These are phyloP conservation scores for Phallusia fumigata DNA, from an alignment of 23 tunicate genomes.

Conservation along the genomic window DNA sequence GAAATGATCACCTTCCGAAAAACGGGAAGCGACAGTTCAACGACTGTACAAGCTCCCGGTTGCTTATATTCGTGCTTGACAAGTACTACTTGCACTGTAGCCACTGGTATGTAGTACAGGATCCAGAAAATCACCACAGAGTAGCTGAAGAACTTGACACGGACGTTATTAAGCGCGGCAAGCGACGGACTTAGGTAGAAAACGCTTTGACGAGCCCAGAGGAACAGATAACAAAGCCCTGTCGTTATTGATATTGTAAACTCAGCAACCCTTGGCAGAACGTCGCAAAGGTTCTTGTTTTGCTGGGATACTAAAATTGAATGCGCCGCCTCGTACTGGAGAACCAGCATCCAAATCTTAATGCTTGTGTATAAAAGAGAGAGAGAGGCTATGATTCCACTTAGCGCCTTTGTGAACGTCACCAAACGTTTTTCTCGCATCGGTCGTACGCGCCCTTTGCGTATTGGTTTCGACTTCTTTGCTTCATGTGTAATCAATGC, in stretches of 20 bases:
- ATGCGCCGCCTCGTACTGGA: slow-evolving; percentile 15
- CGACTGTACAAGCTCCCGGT: slow-evolving; percentile 37
- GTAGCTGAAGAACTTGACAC: slow-evolving; percentile 29
- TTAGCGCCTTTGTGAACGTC: slow-evolving; percentile 15
- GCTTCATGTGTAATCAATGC: slow-evolving; percentile 14
- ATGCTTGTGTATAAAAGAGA: background rate
- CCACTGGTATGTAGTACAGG: slow-evolving; percentile 20
- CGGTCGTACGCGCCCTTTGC: background rate
- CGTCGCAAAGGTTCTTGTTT: slow-evolving; percentile 9
- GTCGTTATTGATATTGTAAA: slow-evolving; percentile 14
- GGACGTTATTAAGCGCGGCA: slow-evolving; percentile 33
- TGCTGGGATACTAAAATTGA: background rate
- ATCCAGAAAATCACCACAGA: slow-evolving; percentile 36
- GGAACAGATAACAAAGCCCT: slow-evolving; percentile 53
- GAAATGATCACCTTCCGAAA: slow-evolving; percentile 9
- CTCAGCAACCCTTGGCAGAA: slow-evolving; percentile 25
- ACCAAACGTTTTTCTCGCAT: slow-evolving; percentile 19
- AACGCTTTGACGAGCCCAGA: slow-evolving; percentile 67
- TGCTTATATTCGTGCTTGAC: slow-evolving; percentile 24
- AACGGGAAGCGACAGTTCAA: background rate
- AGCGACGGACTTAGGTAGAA: slow-evolving; percentile 53
- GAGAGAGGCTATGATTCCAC: slow-evolving; percentile 17
- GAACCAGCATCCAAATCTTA: background rate
- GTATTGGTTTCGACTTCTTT: background rate
- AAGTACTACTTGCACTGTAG: background rate